A percentile compares a stretch with the other conserved stretches of the same genome.
Evolutionary conservation across 2,113 vertebrate species (phyloP).

Genomic region (Mellivora capensis): DNA sequence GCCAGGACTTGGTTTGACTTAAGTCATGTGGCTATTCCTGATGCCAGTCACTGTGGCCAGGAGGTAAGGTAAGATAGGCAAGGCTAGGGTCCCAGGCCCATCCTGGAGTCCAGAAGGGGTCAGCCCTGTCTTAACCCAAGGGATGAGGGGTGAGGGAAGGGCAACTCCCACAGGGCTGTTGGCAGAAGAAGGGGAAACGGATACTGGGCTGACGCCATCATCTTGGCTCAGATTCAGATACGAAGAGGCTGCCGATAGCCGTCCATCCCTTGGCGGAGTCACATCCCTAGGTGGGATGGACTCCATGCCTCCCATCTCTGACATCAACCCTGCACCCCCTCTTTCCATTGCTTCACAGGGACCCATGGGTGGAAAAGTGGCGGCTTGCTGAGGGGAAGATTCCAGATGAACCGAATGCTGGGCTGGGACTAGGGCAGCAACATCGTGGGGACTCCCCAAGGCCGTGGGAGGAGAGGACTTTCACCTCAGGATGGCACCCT

Average conservation of each 20-base stretch:
- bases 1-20: neutral
- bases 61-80: neutral
- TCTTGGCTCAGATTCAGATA: neutral
- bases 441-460: neutral
- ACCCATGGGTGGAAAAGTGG: neutral
- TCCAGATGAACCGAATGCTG: neutral
- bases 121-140: neutral
- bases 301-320: neutral
- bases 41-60: neutral
- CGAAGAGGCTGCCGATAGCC: fast-evolving
- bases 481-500: neutral
- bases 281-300: neutral
- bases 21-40: neutral
- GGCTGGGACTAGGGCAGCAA: neutral
- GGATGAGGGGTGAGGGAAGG: neutral
- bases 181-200: neutral
- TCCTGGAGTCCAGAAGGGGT: neutral
- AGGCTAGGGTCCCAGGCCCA: neutral
- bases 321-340: neutral
- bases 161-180: neutral
- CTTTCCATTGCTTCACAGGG: neutral
- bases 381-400: neutral
- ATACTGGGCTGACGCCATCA: neutral
- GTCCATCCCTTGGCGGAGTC: neutral
- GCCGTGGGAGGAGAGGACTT: neutral